Evolutionary conservation across 1,140 invertebrate genomes (phyloP).

Genomic region (Dendroctonus valens): DNA sequence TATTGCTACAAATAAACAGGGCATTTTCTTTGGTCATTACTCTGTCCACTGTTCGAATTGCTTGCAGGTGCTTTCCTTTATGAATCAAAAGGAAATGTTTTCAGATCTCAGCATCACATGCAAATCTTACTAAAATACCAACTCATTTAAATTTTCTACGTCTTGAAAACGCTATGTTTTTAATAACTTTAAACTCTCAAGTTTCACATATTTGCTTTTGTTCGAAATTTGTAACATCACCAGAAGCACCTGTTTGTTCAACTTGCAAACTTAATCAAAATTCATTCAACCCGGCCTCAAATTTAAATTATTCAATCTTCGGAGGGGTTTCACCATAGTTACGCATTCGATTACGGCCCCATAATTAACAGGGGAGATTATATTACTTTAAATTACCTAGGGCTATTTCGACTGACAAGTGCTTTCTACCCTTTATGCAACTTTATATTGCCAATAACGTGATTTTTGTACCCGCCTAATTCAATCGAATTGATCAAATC

Average conservation of each 20-base stretch:
- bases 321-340: conserved; percentile 19
- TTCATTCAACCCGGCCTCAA: conserved; percentile 21
- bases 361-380: conserved; percentile 27
- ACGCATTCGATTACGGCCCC: conserved; percentile 19
- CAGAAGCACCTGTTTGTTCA: neutral
- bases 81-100: no score
- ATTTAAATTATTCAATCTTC: conserved; percentile 29
- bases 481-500: neutral
- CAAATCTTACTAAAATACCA: no score
- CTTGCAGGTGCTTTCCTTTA: no score
- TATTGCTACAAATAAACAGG: no score
- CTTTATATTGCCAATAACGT: conserved; percentile 9
- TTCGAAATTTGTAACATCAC: no score
- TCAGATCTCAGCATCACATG: no score
- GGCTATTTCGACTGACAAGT: conserved; percentile 2
- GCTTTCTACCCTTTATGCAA: conserved; percentile 1
- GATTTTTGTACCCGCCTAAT: neutral
- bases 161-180: no score
- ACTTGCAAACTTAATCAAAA: conserved; percentile 12
- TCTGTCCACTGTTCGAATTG: no score
- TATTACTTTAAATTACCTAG: conserved; percentile 24
- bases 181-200: no score
- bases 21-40: no score
- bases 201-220: no score
- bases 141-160: no score